Evolutionary conservation across 2,888 invertebrate genomes (phyloP), one percentile per base, ranked within the genome.

Genomic region (Merodon equestris): DNA sequence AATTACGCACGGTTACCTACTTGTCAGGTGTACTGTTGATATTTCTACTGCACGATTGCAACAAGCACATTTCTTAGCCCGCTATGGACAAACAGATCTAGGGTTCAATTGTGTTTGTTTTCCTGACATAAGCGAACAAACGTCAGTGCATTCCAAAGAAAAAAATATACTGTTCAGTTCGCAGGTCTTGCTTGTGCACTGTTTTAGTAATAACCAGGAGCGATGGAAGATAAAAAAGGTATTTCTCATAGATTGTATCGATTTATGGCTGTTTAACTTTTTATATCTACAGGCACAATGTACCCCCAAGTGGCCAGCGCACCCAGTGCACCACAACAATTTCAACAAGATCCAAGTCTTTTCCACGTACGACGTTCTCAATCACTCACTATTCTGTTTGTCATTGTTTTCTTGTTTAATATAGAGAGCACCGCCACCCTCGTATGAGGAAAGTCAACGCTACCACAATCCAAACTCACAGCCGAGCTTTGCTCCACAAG

Each of bases 371-470:
- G 10, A 40, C 3, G 53, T 67, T 48, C 13, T 10, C 34, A 53
- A 10, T 15, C 12, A 27, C 18, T 40, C 0, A 9, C 13, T 13
- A 27, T 27, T 27, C 27, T 27, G 3, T 12, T 13, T 34, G n/a
- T 34, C 19, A 44, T 4, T 2, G 7, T 38, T 27, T 40, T 4
- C 17, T 48, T 50, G 18, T 15, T 36, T 19, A 54, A 10, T 19
- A 40, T 27, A 87, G 85, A 83, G 87, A 42, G 86, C 86, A 7
- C 87, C 87, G 1, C 88, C 88, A 1, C 88, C 88, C 1, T 82
- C 87, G 0, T 88, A 88, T 54, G 88, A 88, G 56, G 87, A 88
- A 53, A 86, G 87, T 15, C 86, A 87, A 72, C 84, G 84, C 58
- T 82, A 82, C 83, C 27, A 27, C 27, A 27, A 27, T 27, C 27